These are phyloP conservation scores for Brachionus calyciflorus DNA, from an alignment of 1,140 invertebrate genomes.

Conservation along the genomic window DNA sequence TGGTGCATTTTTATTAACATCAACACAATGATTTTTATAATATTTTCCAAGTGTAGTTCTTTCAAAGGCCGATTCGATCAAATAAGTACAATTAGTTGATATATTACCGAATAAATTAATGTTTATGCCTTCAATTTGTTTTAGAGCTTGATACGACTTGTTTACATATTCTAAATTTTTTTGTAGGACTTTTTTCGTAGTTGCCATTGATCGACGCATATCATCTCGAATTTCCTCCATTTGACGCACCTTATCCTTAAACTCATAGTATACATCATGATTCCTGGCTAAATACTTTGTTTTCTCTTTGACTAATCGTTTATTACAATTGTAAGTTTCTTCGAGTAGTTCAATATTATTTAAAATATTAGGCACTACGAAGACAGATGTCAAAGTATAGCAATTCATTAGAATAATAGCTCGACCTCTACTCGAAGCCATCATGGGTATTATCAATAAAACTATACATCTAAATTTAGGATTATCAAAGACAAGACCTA, in stretches of 20 bases:
- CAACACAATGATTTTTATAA: background rate
- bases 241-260: background rate
- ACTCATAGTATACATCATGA: background rate
- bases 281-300: background rate
- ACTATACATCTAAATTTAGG: slow-evolving; percentile 6
- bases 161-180: slow-evolving; percentile 14
- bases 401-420: slow-evolving; percentile 25
- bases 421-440: background rate
- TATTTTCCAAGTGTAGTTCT: too few species aligned
- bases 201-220: background rate
- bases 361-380: background rate
- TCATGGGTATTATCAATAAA: slow-evolving; percentile 13
- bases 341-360: background rate
- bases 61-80: too few species aligned
- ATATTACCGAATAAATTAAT: background rate
- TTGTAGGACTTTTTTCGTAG: background rate
- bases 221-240: background rate
- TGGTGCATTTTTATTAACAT: too few species aligned
- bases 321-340: slow-evolving; percentile 5
- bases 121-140: background rate
- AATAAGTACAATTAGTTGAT: background rate
- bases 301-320: background rate
- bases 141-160: background rate
- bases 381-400: background rate
- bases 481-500: slow-evolving; percentile 25